Evolutionary conservation across 2,797 vertebrate species (phyloP).

Genomic region (Trachops cirrhosus): DNA sequence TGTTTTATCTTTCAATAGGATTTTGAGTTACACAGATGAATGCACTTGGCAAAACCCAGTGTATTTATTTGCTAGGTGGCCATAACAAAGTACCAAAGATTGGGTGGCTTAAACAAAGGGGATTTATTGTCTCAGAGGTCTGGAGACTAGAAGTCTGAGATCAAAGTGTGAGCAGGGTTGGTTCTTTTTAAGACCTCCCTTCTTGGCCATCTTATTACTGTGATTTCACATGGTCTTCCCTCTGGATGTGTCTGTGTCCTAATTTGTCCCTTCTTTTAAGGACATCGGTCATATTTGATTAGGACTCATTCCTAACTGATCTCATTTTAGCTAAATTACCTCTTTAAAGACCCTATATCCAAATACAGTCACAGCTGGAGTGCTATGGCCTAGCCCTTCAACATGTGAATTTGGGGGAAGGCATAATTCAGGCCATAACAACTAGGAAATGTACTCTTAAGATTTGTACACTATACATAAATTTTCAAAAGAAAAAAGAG

Average conservation of each 20-base stretch:
- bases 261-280: background rate
- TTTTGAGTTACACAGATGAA: background rate
- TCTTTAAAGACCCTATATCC: background rate
- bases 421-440: background rate
- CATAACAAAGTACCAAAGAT: background rate
- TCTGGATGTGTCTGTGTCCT: background rate
- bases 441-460: background rate
- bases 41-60: background rate
- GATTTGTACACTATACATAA: background rate
- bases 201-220: background rate
- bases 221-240: background rate
- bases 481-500: background rate
- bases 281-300: background rate
- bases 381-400: background rate
- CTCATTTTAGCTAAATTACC: background rate
- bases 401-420: background rate
- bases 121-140: background rate
- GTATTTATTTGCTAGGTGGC: background rate
- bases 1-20: background rate
- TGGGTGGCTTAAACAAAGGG: background rate
- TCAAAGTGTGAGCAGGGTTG: background rate
- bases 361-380: background rate
- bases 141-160: background rate
- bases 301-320: background rate
- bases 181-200: background rate